Percentiles rank a stretch among this genome's conserved stretches.
These are phyloP conservation scores for Cettia cetti DNA, from an alignment of 2,113 vertebrate species.

Conservation along the genomic window DNA sequence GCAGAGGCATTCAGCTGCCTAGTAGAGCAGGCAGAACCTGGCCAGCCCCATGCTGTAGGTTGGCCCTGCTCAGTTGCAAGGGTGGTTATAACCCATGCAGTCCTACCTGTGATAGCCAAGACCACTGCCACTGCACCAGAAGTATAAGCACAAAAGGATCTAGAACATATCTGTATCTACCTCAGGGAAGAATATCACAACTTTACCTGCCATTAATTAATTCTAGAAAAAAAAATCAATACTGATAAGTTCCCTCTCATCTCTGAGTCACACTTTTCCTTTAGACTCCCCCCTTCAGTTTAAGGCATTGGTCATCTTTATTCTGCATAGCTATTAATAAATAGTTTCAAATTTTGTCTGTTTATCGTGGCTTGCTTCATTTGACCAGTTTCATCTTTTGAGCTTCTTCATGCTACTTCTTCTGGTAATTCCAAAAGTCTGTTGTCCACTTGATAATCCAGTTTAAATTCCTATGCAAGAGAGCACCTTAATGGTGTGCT, in stretches of 20 bases:
- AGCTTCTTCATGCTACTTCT: not conserved
- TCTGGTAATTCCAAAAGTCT: not conserved
- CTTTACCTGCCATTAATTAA: not conserved
- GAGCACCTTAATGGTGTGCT: not conserved
- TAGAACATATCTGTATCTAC: too few species aligned
- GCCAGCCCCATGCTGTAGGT: not conserved
- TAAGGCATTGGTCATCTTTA: not conserved
- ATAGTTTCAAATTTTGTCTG: not conserved
- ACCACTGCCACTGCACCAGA: accelerated
- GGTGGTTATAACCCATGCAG: not conserved
- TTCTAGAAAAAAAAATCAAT: not conserved
- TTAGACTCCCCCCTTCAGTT: not conserved
- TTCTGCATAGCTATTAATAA: not conserved
- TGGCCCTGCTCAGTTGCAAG: not conserved
- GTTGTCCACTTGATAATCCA: not conserved
- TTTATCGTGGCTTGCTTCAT: not conserved
- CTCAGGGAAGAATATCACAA: not conserved
- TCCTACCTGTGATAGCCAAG: accelerated
- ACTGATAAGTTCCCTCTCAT: not conserved
- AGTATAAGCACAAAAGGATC: not conserved
- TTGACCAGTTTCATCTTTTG: not conserved
- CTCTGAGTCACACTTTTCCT: not conserved
- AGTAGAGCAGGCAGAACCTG: not conserved
- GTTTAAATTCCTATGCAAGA: not conserved
- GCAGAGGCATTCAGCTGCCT: not conserved